Percentiles rank a stretch among this genome's conserved stretches.
Conservation (phyloP, 2,797 vertebrate species). For the Schizopygopsis pylzovi region DNA sequence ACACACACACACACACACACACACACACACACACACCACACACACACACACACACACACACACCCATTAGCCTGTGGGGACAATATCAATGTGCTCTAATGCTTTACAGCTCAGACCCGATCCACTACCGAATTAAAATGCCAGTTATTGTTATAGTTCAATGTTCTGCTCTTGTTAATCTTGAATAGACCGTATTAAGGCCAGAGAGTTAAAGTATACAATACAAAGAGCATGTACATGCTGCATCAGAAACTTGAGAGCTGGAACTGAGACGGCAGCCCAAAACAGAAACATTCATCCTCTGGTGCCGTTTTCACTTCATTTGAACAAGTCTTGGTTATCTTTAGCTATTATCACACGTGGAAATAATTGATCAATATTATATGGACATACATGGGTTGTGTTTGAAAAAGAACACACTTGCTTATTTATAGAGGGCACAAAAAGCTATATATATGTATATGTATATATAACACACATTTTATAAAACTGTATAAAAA, state of each 20-base stretch:
- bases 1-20: no score
- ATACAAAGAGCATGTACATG: background rate
- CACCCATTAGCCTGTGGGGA: constrained; percentile 25
- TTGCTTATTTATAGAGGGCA: background rate
- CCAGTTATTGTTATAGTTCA: background rate
- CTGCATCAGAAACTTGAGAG: background rate
- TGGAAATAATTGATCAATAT: background rate
- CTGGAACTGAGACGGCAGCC: background rate
- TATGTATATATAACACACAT: background rate
- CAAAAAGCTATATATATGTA: background rate
- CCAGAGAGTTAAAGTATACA: background rate
- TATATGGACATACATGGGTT: background rate
- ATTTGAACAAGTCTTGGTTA: background rate
- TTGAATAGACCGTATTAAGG: background rate
- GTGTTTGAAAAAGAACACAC: background rate
- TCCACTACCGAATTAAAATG: background rate
- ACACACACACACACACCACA: constrained; percentile 6
- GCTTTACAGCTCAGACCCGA: constrained; percentile 1
- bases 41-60: background rate
- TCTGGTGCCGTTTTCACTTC: background rate
- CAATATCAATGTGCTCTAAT: constrained; percentile 7
- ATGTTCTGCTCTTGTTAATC: constrained; percentile 7
- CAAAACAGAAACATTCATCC: background rate
- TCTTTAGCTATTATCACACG: background rate
- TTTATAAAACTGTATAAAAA: background rate